These are phyloP conservation scores for Circaetus gallicus DNA, from an alignment of 2,113 vertebrate genomes.

Conservation along the genomic window DNA sequence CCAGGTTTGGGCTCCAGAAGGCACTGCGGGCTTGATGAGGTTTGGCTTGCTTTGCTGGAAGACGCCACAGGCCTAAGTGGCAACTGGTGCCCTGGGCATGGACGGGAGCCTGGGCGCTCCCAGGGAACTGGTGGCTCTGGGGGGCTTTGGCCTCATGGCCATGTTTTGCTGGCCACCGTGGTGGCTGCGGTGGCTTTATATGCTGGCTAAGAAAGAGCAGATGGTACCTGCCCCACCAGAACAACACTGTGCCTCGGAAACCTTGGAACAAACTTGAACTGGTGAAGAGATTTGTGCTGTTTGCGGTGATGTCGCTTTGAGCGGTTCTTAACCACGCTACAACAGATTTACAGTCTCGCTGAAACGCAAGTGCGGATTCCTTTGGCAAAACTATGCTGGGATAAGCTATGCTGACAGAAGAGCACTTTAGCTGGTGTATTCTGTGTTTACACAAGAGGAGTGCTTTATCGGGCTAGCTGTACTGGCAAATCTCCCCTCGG, in stretches of 20 bases:
- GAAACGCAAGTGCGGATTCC: background rate
- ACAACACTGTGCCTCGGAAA: background rate
- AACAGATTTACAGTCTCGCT: background rate
- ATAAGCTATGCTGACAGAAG: slow-evolving; percentile 52
- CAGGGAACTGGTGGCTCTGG: background rate
- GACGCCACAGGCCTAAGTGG: background rate
- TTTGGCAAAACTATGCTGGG: background rate
- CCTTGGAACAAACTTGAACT: background rate
- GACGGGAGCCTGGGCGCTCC: background rate
- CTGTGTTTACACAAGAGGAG: slow-evolving; percentile 31
- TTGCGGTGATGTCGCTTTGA: background rate
- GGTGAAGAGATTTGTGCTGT: background rate
- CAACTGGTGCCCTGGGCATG: background rate
- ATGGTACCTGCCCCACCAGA: background rate
- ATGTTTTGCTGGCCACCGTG: rapidly evolving
- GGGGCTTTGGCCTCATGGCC: background rate
- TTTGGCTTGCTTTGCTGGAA: background rate
- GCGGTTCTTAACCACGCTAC: background rate
- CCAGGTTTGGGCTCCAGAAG: background rate
- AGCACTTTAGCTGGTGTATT: slow-evolving; percentile 5
- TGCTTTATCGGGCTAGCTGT: background rate
- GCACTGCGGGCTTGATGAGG: background rate
- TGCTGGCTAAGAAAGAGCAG: background rate
- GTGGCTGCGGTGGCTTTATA: background rate
- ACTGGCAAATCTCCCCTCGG: background rate